phyloP scores from a whole-genome alignment of 1,140 invertebrate species.

The Augochlora pura region DNA sequence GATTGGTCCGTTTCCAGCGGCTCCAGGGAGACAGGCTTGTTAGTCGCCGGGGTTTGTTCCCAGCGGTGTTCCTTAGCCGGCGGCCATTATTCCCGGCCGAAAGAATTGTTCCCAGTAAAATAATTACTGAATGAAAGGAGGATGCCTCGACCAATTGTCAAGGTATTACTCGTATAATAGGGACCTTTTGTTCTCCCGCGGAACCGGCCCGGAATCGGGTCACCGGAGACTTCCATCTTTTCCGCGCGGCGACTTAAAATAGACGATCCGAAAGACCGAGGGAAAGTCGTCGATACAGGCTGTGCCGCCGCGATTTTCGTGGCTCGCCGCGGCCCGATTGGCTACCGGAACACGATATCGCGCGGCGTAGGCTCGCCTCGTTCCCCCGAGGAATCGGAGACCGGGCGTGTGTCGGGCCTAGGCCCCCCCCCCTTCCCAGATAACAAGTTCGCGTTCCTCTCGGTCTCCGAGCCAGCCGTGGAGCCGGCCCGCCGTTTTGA shows the following conservation, averaged over 20 bases:
- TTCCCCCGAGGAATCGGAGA: constrained; percentile 17
- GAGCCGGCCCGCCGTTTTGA: constrained; percentile 39
- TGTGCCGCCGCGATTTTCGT: neutral
- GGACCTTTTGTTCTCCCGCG: neutral
- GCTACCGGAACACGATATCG: neutral
- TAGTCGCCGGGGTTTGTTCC: neutral
- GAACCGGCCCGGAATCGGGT: neutral
- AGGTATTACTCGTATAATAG: neutral
- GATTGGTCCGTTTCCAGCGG: neutral
- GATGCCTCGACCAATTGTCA: neutral
- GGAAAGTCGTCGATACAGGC: neutral
- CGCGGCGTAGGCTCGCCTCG: too few relatives aligned
- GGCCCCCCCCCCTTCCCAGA: neutral
- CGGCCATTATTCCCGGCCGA: neutral
- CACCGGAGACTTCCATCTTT: neutral
- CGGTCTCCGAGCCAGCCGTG: neutral
- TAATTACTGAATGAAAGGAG: constrained; percentile 1
- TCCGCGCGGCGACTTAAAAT: neutral
- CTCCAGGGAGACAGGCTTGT: neutral
- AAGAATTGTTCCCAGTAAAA: neutral
- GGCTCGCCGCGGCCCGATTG: neutral
- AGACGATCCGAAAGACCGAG: neutral
- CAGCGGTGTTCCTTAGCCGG: neutral
- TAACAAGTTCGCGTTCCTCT: constrained; percentile 15
- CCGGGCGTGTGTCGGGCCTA: neutral